These are phyloP conservation scores for Papilio polyxenes DNA, from an alignment of 1,140 invertebrate species.

Conservation along the genomic window DNA sequence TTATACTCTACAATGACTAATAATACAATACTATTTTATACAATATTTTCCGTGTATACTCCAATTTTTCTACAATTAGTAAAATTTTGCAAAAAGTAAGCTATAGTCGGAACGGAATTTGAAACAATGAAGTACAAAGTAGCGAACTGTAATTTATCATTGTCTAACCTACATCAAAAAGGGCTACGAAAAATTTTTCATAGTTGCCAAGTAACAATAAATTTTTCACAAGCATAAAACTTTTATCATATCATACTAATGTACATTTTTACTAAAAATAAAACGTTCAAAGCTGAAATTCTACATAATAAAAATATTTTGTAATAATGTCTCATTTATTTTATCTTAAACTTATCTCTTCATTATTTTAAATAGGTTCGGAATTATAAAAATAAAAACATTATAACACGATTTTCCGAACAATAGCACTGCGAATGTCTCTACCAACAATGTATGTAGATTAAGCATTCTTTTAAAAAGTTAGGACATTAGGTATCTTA, in stretches of 20 bases:
- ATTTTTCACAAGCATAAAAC: neutral
- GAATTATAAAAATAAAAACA: no score
- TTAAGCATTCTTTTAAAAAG: no score
- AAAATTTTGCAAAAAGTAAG: neutral
- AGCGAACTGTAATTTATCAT: constrained; percentile 20
- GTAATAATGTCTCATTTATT: no score
- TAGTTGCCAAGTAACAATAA: neutral
- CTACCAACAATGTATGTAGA: no score
- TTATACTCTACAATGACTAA: no score
- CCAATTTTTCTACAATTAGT: constrained; percentile 5
- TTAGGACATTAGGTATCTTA: no score
- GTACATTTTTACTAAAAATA: neutral
- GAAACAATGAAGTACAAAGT: constrained; percentile 5
- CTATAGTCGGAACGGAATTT: neutral
- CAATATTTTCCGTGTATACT: neutral
- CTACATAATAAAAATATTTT: no score
- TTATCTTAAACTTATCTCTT: no score
- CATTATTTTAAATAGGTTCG: no score
- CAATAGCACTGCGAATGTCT: no score
- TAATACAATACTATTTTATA: no score
- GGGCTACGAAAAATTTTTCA: constrained; percentile 7
- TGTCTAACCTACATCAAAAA: constrained; percentile 23
- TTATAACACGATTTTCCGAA: no score
- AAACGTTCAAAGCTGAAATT: neutral
- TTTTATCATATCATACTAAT: constrained; percentile 4